Percentiles rank a stretch among this genome's conserved stretches.
These are phyloP conservation scores for Tigriopus japonicus DNA, from an alignment of 1,140 invertebrate genomes.

Conservation along the genomic window DNA sequence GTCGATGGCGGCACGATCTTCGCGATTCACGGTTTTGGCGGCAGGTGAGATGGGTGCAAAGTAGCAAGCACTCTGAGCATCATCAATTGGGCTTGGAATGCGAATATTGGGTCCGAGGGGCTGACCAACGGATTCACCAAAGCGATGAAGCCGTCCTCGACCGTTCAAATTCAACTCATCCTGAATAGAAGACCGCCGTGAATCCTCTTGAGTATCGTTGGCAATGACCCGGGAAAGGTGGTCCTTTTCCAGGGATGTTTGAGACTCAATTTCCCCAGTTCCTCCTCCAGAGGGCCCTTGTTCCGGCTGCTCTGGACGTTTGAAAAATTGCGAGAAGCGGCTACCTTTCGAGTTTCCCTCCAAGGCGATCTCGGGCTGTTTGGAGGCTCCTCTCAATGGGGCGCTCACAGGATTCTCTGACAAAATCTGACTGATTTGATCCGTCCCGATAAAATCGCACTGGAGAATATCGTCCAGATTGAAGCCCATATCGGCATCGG, in stretches of 20 bases:
- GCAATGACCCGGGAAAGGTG: background rate
- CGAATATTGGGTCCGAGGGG: conserved; percentile 31
- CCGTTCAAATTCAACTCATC: conserved; percentile 18
- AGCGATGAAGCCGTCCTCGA: background rate
- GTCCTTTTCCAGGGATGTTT: background rate
- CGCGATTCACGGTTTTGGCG: conserved; percentile 16
- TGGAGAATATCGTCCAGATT: conserved; percentile 52
- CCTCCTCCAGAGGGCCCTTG: conserved; percentile 5
- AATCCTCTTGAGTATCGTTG: conserved; percentile 17
- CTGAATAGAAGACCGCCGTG: conserved; percentile 38
- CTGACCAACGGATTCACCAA: background rate
- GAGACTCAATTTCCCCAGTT: too few species aligned
- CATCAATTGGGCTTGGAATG: conserved; percentile 27
- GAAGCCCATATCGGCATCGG: conserved; percentile 29
- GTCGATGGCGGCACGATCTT: background rate
- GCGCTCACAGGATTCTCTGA: conserved; percentile 5
- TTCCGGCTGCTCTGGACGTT: conserved; percentile 15
- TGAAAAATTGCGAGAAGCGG: conserved; percentile 26
- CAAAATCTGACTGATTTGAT: background rate
- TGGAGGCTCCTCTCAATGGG: background rate
- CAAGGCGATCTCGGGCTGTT: background rate
- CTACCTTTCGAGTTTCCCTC: conserved; percentile 19
- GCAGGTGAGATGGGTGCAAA: conserved; percentile 43
- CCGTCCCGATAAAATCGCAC: conserved; percentile 30
- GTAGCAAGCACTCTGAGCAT: conserved; percentile 33